phyloP scores from a whole-genome alignment of 2,888 invertebrate species.

The Heliconius aoede region DNA sequence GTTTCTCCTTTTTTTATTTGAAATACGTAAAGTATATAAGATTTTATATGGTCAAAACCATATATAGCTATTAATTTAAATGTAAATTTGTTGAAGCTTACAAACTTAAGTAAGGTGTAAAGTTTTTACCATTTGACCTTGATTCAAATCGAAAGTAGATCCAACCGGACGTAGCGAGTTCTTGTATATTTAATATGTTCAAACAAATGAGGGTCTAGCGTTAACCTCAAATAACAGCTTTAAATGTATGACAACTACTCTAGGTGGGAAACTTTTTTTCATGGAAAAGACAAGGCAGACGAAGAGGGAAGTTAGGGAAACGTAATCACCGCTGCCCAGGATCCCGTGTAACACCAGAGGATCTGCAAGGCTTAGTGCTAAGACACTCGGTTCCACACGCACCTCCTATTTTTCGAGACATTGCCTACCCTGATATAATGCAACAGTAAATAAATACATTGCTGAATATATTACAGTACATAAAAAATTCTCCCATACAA shows the following conservation, averaged over 20 bases:
- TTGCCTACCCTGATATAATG: too few relatives aligned
- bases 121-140: slow-evolving; percentile 72
- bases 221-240: not conserved
- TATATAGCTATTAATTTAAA: slow-evolving; percentile 6
- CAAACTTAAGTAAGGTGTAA: slow-evolving; percentile 39
- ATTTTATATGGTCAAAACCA: not conserved
- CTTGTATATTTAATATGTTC: slow-evolving; percentile 33
- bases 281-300: too few relatives aligned
- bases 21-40: not conserved
- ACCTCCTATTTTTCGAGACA: too few relatives aligned
- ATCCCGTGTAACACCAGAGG: too few relatives aligned
- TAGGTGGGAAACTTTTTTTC: too few relatives aligned
- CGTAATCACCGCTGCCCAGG: too few relatives aligned
- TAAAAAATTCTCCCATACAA: too few relatives aligned
- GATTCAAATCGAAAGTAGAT: slow-evolving; percentile 73
- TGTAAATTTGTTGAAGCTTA: not conserved
- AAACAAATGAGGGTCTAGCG: slow-evolving; percentile 17
- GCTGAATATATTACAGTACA: not conserved
- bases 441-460: not conserved
- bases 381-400: too few relatives aligned
- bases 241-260: not conserved
- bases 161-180: slow-evolving; percentile 57
- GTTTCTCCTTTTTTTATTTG: too few relatives aligned
- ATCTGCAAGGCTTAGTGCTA: too few relatives aligned
- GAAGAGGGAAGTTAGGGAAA: too few relatives aligned